These are phyloP conservation scores for Chrysotoxum bicinctum DNA, from an alignment of 2,888 invertebrate species.

Conservation along the genomic window DNA sequence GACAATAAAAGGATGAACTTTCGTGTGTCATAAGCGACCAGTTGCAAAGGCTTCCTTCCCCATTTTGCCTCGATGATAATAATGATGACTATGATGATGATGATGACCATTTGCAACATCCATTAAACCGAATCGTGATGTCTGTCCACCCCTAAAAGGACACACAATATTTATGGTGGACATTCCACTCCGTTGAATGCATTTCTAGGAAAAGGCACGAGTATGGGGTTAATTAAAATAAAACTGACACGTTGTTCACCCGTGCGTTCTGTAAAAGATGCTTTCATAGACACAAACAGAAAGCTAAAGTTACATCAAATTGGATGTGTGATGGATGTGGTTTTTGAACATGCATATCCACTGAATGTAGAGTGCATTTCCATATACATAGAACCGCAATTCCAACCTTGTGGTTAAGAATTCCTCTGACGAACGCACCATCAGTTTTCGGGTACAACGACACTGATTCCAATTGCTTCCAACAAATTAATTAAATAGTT, in stretches of 20 bases:
- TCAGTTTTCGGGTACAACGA: conserved; percentile 19
- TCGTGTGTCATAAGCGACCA: conserved; percentile 35
- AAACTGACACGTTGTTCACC: conserved; percentile 30
- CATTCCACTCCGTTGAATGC: conserved; percentile 31
- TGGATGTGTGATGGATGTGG: conserved; percentile 68
- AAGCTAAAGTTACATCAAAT: conserved; percentile 54
- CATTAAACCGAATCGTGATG: conserved; percentile 51
- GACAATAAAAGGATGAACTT: conserved; percentile 26
- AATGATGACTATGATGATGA: conserved; percentile 17
- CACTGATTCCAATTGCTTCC: conserved; percentile 53
- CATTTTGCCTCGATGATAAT: conserved; percentile 1
- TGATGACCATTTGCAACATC: conserved; percentile 51
- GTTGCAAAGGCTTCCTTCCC: conserved; percentile 18
- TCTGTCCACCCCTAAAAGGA: conserved; percentile 28
- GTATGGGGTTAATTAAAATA: conserved; percentile 53
- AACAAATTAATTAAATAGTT: conserved; percentile 70
- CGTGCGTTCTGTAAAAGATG: conserved; percentile 37
- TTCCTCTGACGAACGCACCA: conserved; percentile 27
- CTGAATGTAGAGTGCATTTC: conserved; percentile 35
- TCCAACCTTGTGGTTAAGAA: conserved; percentile 42
- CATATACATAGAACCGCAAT: conserved; percentile 50
- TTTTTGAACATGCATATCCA: conserved; percentile 55
- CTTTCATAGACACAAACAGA: conserved; percentile 9
- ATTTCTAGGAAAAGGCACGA: conserved; percentile 16
- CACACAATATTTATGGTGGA: background rate